Percentiles rank a stretch among this genome's conserved stretches.
These are phyloP conservation scores for Coendou prehensilis DNA, from an alignment of 2,797 vertebrate species.

Conservation along the genomic window DNA sequence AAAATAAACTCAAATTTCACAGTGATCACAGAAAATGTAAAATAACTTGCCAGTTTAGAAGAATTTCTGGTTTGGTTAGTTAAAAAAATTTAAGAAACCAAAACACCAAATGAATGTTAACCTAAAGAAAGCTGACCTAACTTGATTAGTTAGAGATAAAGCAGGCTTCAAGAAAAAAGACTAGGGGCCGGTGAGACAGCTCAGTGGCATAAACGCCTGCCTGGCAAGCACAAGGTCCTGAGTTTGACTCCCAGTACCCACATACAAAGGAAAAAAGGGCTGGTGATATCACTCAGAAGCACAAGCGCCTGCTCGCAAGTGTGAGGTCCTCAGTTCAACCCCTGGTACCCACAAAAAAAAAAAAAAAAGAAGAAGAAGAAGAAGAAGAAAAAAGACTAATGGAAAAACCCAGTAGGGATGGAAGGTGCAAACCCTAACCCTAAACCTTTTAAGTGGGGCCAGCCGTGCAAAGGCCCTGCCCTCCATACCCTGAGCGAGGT, in stretches of 20 bases:
- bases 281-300: no score
- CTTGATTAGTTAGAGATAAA: background rate
- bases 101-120: background rate
- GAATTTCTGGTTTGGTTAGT: background rate
- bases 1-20: background rate
- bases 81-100: background rate
- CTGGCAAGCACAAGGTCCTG: no score
- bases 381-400: background rate
- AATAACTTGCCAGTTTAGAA: background rate
- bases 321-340: no score
- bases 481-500: background rate
- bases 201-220: no score
- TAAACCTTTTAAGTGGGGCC: background rate
- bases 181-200: no score
- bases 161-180: background rate
- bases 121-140: background rate
- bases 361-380: no score
- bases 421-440: background rate
- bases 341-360: no score
- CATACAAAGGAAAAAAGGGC: no score
- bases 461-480: background rate
- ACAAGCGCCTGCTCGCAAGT: no score
- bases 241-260: no score
- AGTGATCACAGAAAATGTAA: rapidly evolving
- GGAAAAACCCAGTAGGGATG: background rate